Evolutionary conservation across 2,797 vertebrate genomes (phyloP).

Genomic region (Crax fasciolata): DNA sequence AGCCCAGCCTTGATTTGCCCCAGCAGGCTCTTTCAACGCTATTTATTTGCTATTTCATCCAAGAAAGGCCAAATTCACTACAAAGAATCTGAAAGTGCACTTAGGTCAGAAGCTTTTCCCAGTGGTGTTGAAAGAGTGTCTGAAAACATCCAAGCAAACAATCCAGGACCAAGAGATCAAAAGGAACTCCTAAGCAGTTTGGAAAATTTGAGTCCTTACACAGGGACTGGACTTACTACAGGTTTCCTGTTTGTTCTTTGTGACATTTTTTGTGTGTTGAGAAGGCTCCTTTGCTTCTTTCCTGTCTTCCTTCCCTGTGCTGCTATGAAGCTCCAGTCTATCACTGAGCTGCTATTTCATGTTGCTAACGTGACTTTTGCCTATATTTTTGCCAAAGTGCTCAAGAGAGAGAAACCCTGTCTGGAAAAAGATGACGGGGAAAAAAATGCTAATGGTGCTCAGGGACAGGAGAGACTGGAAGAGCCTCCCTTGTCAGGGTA

Average conservation of each 20-base stretch:
- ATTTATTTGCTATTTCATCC: background rate
- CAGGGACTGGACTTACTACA: background rate
- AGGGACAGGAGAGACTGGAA: background rate
- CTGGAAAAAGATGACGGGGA: background rate
- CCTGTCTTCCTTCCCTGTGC: background rate
- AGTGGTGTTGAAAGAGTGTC: background rate
- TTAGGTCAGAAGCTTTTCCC: background rate
- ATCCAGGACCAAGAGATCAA: background rate
- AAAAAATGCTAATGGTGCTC: fast-evolving
- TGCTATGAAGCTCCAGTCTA: background rate
- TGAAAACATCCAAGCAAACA: background rate
- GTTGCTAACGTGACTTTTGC: background rate
- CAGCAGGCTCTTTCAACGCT: background rate
- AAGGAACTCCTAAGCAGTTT: background rate
- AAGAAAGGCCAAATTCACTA: constrained; percentile 3
- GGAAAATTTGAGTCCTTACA: background rate
- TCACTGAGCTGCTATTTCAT: background rate
- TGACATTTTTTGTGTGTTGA: background rate
- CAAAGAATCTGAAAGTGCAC: background rate
- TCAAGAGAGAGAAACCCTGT: background rate
- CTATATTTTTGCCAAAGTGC: background rate
- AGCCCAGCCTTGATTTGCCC: background rate
- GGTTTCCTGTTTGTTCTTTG: background rate
- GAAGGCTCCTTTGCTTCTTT: background rate
- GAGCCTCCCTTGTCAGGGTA: background rate